These are phyloP conservation scores for Drosophila anceps DNA, from an alignment of 2,888 invertebrate genomes.

Conservation along the genomic window DNA sequence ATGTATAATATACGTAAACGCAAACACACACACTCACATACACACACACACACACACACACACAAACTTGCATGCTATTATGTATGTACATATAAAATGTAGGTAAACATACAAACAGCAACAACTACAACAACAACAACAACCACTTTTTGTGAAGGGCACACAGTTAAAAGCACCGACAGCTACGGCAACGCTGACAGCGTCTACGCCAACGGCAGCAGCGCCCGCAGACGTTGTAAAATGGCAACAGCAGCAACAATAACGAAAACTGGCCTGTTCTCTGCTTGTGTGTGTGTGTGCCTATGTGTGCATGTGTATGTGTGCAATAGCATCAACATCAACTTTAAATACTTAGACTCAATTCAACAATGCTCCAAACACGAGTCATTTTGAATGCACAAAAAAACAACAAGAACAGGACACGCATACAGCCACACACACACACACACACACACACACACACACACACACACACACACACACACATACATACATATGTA, in stretches of 20 bases:
- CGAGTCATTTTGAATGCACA: conserved; percentile 68
- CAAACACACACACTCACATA: conserved; percentile 2
- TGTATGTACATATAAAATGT: conserved; percentile 28
- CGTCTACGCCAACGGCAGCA: conserved; percentile 31
- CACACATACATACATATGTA: conserved; percentile 16
- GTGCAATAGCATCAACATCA: conserved; percentile 26
- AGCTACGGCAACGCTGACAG: conserved; percentile 7
- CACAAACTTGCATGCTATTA: conserved; percentile 7
- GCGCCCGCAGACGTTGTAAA: conserved; percentile 49
- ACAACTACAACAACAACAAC: conserved; percentile 4
- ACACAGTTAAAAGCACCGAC: conserved; percentile 38
- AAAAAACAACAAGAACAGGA: conserved; percentile 44
- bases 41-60: conserved; percentile 8
- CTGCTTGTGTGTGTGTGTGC: conserved; percentile 1
- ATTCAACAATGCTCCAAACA: conserved; percentile 54
- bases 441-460: conserved; percentile 16
- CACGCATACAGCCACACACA: conserved; percentile 13
- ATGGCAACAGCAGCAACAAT: conserved; percentile 48
- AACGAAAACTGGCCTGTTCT: conserved; percentile 38
- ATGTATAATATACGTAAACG: conserved; percentile 21
- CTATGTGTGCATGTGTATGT: conserved; percentile 2
- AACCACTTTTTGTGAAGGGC: conserved; percentile 55
- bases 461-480: conserved; percentile 6
- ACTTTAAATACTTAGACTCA: conserved; percentile 55
- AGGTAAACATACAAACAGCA: conserved; percentile 37